Evolutionary conservation across 2,797 vertebrate species (phyloP).

Genomic region (Rhinogobio ventralis): DNA sequence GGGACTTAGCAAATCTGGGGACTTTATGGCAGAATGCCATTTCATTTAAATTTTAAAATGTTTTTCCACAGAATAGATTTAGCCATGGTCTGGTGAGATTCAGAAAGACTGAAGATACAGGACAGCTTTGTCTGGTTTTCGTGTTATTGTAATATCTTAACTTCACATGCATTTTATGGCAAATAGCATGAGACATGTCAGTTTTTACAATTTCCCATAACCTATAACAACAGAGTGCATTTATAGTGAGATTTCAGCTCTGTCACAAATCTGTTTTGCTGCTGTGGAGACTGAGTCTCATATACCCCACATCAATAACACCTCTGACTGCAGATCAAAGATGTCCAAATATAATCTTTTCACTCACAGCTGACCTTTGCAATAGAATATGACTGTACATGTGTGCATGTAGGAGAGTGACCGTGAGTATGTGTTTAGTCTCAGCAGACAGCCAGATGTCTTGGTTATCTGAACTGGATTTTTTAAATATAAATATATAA

Average conservation of each 20-base stretch:
- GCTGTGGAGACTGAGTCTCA: not conserved
- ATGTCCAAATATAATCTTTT: slow-evolving; percentile 73
- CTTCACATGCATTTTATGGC: not conserved
- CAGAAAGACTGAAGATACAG: slow-evolving; percentile 3
- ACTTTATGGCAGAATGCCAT: not conserved
- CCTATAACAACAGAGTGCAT: not conserved
- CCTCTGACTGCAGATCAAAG: slow-evolving; percentile 61
- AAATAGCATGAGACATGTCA: not conserved
- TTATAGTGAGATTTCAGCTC: not conserved
- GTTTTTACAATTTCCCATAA: not conserved
- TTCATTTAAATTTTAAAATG: slow-evolving; percentile 69
- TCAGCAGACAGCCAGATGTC: slow-evolving; percentile 62
- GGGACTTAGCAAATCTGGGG: not conserved
- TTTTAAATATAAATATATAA: not conserved
- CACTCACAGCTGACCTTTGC: slow-evolving; percentile 76
- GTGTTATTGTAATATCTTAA: not conserved
- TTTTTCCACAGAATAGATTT: slow-evolving; percentile 52
- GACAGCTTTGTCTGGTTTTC: not conserved
- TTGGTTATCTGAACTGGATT: slow-evolving; percentile 19
- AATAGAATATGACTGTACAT: slow-evolving; percentile 44
- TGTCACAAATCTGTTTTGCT: slow-evolving; percentile 16
- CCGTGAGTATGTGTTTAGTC: slow-evolving; percentile 53
- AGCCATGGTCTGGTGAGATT: slow-evolving; percentile 56
- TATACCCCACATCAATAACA: slow-evolving; percentile 39
- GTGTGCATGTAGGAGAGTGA: slow-evolving; percentile 14